Percentiles rank a stretch among this genome's conserved stretches.
These are phyloP conservation scores for Drosophila grimshawi DNA, from an alignment of 1,140 invertebrate genomes.

Conservation along the genomic window DNA sequence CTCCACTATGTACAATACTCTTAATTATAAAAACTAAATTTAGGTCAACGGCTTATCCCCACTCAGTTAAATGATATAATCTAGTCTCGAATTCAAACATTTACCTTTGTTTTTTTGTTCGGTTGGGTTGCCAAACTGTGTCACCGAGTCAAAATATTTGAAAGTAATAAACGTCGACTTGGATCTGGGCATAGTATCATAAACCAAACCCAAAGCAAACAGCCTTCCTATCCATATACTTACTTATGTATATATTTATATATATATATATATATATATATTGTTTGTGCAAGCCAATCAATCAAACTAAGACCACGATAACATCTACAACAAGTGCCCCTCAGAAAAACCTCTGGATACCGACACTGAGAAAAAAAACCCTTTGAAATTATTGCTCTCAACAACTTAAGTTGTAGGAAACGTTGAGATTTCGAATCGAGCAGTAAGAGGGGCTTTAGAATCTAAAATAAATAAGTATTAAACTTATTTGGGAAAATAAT, in stretches of 20 bases:
- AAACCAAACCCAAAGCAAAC: conserved; percentile 45
- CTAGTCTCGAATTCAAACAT: background rate
- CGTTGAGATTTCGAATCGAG: too few relatives aligned
- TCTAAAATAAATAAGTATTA: too few relatives aligned
- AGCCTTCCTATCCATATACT: background rate
- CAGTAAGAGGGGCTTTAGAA: too few relatives aligned
- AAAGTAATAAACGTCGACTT: conserved; percentile 41
- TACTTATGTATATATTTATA: background rate
- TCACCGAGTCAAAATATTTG: conserved; percentile 52
- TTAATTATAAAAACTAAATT: background rate
- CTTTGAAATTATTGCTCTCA: too few relatives aligned
- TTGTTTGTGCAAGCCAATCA: conserved; percentile 56
- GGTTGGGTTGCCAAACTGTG: conserved; percentile 33
- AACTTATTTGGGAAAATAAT: too few relatives aligned
- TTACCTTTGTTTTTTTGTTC: background rate
- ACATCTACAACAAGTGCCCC: conserved; percentile 62
- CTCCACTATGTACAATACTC: background rate
- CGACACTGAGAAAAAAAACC: background rate
- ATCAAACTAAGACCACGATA: conserved; percentile 65
- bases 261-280: conserved; percentile 4
- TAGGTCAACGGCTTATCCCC: conserved; percentile 17
- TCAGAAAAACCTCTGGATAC: background rate
- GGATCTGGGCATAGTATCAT: conserved; percentile 14
- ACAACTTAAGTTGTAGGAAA: too few relatives aligned
- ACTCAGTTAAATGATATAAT: conserved; percentile 11